Base-by-base conservation (phyloP, 2,888 invertebrate genomes). In the Lepetodrilus schrolli region DNA sequence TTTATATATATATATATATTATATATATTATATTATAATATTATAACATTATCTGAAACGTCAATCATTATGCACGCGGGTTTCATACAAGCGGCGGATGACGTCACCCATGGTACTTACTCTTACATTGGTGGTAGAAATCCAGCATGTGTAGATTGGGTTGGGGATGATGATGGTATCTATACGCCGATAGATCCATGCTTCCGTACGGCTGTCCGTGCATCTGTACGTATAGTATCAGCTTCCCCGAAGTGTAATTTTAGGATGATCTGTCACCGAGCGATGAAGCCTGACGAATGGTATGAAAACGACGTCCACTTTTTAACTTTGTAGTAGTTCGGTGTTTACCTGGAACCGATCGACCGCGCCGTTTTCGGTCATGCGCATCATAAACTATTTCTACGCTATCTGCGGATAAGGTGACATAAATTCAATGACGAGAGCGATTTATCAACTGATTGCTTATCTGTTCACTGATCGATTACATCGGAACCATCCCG, bases 61-160 rank as follows among this genome's bases (percentile, higher is more conserved):
- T n/a, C n/a, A 13, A 34, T 48, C 4, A 20, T 4, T 48, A 48
- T n/a, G 3, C 3, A 48, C 48, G 8, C 47, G 43, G 10, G 38
- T 47, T 38, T 58, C 34, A 58, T n/a, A 21, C 5, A 58, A 21
- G 21, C 34, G 23, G 48, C 37, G 20, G 66, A 49, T 21, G 30
- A 50, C 5, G 23, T 17, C 34, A 23, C 34, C n/a, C 38, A 66
- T 17, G 17, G n/a, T 75, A 88, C 87, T 88, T 87, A 88, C 88
- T 87, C 82, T 88, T 89, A 84, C 90, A 97, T 91, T 97, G 97
- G 91, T 97, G 97, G 92, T 97, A 87, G 74, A 83, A 97, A 93
- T 98, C 98, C 97, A 97, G 97, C 96, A 97, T 97, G 92, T 96
- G 97, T 90, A 97, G 96, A 92, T 97, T 97, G n/a, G 83, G 81